Conservation (phyloP, 2,888 invertebrate species). For the Marasmarcha lunaedactyla region DNA sequence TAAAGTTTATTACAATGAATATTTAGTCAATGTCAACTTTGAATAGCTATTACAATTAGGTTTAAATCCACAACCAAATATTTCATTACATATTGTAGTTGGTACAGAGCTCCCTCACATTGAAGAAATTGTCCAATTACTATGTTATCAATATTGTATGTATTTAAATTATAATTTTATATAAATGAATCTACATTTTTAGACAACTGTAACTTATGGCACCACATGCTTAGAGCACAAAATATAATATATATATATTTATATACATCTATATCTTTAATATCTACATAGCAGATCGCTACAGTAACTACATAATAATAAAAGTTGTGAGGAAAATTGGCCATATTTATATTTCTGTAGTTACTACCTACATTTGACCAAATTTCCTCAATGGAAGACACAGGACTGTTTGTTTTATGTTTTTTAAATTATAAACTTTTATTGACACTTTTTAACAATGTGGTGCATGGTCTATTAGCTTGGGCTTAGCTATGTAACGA, state of each 20-base stretch:
- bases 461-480: not conserved
- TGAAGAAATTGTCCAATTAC: not conserved
- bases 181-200: not conserved
- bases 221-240: constrained; percentile 63
- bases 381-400: constrained; percentile 38
- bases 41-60: constrained; percentile 15
- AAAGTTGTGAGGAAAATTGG: constrained; percentile 20
- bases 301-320: constrained; percentile 20
- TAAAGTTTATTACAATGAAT: constrained; percentile 26
- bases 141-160: not conserved
- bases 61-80: constrained; percentile 19
- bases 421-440: not conserved
- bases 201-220: constrained; percentile 59
- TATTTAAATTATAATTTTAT: constrained; percentile 1
- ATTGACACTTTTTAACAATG: not conserved
- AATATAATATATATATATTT: constrained; percentile 20
- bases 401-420: constrained; percentile 23
- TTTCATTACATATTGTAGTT: constrained; percentile 8
- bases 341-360: too few species aligned
- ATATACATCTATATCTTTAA: constrained; percentile 35
- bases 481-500: not conserved
- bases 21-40: constrained; percentile 12
- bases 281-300: constrained; percentile 29
- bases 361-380: too few species aligned
- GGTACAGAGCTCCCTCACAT: too few species aligned